Conservation (phyloP, 2,888 invertebrate species). For the Mythimna vitellina region DNA sequence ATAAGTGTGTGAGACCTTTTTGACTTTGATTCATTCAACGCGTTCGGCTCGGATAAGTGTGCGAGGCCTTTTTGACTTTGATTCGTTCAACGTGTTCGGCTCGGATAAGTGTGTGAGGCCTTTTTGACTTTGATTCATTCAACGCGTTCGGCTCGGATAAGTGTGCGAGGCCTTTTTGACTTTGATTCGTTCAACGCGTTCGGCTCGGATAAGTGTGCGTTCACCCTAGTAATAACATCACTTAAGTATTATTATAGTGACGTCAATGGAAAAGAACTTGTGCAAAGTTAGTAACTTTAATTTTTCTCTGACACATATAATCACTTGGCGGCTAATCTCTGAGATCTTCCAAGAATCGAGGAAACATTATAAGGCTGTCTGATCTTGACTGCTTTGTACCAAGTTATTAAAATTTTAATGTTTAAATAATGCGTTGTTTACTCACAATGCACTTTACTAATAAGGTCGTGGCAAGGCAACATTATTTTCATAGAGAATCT, state of each 20-base stretch:
- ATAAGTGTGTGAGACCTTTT: too few species aligned
- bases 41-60: too few species aligned
- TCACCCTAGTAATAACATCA: conserved; percentile 34
- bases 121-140: too few species aligned
- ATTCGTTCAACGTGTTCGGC: too few species aligned
- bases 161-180: too few species aligned
- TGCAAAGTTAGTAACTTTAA: conserved; percentile 25
- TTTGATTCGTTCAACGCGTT: too few species aligned
- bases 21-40: too few species aligned
- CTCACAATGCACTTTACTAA: conserved; percentile 48
- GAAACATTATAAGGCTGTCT: conserved; percentile 58
- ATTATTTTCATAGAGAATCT: conserved; percentile 37
- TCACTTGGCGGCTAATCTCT: conserved; percentile 58
- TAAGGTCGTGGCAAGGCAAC: conserved; percentile 41
- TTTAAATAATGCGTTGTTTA: conserved; percentile 58
- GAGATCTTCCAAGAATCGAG: conserved; percentile 66
- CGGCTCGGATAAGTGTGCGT: too few species aligned
- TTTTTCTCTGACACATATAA: conserved; percentile 59
- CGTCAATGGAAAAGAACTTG: conserved; percentile 57
- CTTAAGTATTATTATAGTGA: conserved; percentile 41
- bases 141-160: too few species aligned
- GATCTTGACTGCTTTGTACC: conserved; percentile 27
- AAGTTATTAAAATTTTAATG: conserved; percentile 58
- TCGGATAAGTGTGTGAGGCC: too few species aligned
- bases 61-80: too few species aligned